phyloP scores from a whole-genome alignment of 2,888 invertebrate genomes.

The Hemistola chrysoprasaria region DNA sequence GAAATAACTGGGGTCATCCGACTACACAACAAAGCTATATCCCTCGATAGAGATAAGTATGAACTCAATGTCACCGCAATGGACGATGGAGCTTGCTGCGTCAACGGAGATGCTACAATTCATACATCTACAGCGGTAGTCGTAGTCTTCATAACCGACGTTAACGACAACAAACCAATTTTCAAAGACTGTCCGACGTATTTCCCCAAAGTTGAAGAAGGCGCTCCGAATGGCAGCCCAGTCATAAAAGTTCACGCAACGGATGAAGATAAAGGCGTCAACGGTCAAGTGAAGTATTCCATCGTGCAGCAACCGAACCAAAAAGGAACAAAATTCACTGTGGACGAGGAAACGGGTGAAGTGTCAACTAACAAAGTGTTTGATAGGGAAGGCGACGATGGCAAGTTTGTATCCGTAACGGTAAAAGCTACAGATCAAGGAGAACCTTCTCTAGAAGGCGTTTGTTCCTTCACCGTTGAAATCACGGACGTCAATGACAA shows the following conservation, averaged over 20 bases:
- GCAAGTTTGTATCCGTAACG: slow-evolving; percentile 97
- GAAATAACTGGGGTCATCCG: slow-evolving; percentile 97
- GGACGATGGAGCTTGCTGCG: slow-evolving; percentile 99
- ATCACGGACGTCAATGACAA: slow-evolving; percentile 99
- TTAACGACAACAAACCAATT: slow-evolving; percentile 97
- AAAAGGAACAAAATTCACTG: slow-evolving; percentile 96
- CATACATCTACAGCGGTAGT: slow-evolving; percentile 97
- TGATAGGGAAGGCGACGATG: slow-evolving; percentile 98
- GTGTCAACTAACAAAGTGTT: slow-evolving; percentile 98
- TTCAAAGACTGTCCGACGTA: slow-evolving; percentile 97
- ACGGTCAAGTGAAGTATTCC: slow-evolving; percentile 98
- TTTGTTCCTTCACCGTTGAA: slow-evolving; percentile 99
- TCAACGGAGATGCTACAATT: slow-evolving; percentile 92
- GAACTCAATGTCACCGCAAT: slow-evolving; percentile 98
- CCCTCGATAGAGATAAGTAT: slow-evolving; percentile 95
- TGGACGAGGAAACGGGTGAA: slow-evolving; percentile 97
- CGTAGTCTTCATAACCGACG: slow-evolving; percentile 97
- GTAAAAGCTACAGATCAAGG: slow-evolving; percentile 99
- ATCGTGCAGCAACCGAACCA: slow-evolving; percentile 97
- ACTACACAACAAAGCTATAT: slow-evolving; percentile 92
- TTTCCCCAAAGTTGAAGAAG: slow-evolving; percentile 96
- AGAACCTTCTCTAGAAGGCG: slow-evolving; percentile 98
- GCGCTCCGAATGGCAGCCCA: slow-evolving; percentile 95
- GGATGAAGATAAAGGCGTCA: slow-evolving; percentile 97
- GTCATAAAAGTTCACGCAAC: slow-evolving; percentile 97